Conservation (phyloP, 2,797 vertebrate genomes). For the Cyclopterus lumpus region DNA sequence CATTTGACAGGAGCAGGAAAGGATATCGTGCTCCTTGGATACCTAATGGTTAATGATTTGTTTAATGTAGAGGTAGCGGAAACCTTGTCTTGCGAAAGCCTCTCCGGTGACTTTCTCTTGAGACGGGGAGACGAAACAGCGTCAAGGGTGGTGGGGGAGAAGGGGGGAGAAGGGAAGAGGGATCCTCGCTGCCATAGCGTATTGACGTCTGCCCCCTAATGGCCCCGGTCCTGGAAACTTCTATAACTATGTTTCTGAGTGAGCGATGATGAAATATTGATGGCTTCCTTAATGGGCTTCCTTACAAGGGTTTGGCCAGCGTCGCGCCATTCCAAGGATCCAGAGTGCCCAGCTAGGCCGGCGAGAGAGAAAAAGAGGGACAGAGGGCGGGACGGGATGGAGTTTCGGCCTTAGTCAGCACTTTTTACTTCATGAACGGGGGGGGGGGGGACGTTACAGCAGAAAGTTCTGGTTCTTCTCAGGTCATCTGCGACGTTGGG, state of each 20-base stretch:
- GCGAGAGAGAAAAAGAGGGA: slow-evolving; percentile 41
- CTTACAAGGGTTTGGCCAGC: slow-evolving; percentile 72
- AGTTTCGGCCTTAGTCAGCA: slow-evolving; percentile 74
- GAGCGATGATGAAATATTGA: slow-evolving; percentile 87
- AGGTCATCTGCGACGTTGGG: slow-evolving; percentile 42
- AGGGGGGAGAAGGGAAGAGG: slow-evolving; percentile 43
- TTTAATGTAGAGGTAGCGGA: slow-evolving; percentile 78
- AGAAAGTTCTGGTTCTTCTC: slow-evolving; percentile 63
- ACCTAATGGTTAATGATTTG: slow-evolving; percentile 82
- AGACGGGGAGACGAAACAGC: slow-evolving; percentile 56
- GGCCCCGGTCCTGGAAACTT: slow-evolving; percentile 80
- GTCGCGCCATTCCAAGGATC: slow-evolving; percentile 56
- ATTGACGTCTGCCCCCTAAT: slow-evolving; percentile 84
- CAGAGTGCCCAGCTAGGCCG: slow-evolving; percentile 52
- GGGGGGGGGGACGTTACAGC: slow-evolving; percentile 42
- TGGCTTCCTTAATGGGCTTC: slow-evolving; percentile 83
- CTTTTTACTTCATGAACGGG: slow-evolving; percentile 50
- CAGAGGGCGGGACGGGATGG: slow-evolving; percentile 58
- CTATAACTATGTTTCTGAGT: slow-evolving; percentile 82
- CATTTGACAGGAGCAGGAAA: slow-evolving; percentile 58
- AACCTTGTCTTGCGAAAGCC: slow-evolving; percentile 75
- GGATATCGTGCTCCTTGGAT: slow-evolving; percentile 59
- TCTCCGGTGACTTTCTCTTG: slow-evolving; percentile 70
- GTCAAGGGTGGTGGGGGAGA: slow-evolving; percentile 34
- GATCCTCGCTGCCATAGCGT: slow-evolving; percentile 74